Evolutionary conservation across 2,113 vertebrate species (phyloP).

Genomic region (Plecotus auritus): DNA sequence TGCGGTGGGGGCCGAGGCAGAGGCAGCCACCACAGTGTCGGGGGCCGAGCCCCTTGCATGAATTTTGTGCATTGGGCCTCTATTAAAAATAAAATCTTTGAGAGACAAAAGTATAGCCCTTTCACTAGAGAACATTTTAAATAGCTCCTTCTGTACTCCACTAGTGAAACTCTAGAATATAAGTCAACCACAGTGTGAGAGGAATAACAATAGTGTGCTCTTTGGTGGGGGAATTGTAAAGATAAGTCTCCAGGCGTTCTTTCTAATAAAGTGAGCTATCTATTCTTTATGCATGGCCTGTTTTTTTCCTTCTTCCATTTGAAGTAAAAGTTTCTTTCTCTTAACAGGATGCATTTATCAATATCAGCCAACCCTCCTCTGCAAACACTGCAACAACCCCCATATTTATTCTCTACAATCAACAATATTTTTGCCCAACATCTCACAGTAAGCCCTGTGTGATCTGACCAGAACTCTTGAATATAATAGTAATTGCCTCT

Average conservation of each 20-base stretch:
- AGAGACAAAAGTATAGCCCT: not conserved
- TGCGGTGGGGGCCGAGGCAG: no score
- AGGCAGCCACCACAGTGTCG: no score
- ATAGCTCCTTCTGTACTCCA: not conserved
- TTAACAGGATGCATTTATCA: constrained; percentile 39
- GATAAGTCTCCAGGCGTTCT: not conserved
- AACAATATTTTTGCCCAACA: not conserved
- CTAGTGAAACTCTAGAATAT: not conserved
- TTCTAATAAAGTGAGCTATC: not conserved
- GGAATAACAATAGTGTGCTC: not conserved
- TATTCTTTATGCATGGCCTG: not conserved
- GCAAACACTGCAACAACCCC: not conserved
- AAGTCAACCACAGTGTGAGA: not conserved
- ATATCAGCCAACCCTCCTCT: not conserved
- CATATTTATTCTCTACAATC: not conserved
- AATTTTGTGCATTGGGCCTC: no score
- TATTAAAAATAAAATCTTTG: no score
- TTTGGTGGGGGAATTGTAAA: not conserved
- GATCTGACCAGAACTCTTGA: not conserved
- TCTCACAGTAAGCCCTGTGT: not conserved
- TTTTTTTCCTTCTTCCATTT: not conserved
- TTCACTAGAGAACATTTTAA: not conserved
- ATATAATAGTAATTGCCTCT: not conserved
- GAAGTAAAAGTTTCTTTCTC: constrained; percentile 36
- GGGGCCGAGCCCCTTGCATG: no score